Base-by-base conservation (phyloP, 2,888 invertebrate species). In the Trichopria drosophilae region DNA sequence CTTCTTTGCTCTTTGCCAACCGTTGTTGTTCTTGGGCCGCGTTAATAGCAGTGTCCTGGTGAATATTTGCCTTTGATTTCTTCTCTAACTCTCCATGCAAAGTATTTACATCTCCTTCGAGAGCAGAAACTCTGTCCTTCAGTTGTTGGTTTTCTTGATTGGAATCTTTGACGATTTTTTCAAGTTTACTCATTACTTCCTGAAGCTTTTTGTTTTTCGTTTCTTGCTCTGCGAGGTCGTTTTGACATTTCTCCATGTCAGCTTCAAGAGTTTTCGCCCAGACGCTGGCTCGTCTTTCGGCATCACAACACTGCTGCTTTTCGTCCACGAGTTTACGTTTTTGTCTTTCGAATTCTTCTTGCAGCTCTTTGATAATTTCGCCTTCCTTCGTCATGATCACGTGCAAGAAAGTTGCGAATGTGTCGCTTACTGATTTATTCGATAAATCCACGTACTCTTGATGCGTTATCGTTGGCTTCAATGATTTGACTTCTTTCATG, bases 261-360 rank as follows among this genome's bases (percentile, higher is more conserved):
- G 45, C 42, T 51, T 75, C 74, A n/a, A 75, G 34, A 23, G 68
- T 63, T 23, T 67, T 66, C 1, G 63, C 61, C 72, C 70, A 73
- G 5, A 43, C 6, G 1, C 37, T 57, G 0, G 59, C 47, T 3
- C 67, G 63, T 47, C 68, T 72, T 32, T 69, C 68, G 0, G 61
- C 57, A 40, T 72, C 67, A 1, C 53, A 44, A 6, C 63, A 60
- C 26, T 73, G 67, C 6, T 61, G 59, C 10, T 60, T 69, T 16
- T 65, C 61, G 0, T 73, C 71, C 15, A 59, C 59, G 1, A 73
- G 40, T 29, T 62, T 63, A 19, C 58, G 52, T 31, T 58, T 64
- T 2, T 58, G 61, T 12, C 43, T 59, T 9, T 64, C 57, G n/a
- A 55, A 63, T 3, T 59, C 36, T 7, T 61, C 53, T n/a, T 51